Base-by-base conservation (phyloP, 2,113 vertebrate genomes). In the Hippocampus comes region DNA sequence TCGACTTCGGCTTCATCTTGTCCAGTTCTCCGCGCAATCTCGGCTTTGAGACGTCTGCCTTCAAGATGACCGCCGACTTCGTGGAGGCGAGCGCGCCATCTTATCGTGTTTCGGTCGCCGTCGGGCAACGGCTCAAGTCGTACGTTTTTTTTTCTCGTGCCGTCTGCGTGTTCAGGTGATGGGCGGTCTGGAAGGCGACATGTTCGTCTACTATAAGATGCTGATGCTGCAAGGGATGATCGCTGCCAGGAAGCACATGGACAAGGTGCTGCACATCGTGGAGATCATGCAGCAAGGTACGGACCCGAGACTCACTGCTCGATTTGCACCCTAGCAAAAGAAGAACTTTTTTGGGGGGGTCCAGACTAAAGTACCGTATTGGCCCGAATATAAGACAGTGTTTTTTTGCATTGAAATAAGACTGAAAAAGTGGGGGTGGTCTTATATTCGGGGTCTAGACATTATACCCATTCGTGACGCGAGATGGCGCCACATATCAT, bases 121-220 rank as follows among this genome's bases (percentile, higher is more conserved):
- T 38, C 34, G 34, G 34, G 34, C 34, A 6, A 38, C 5, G 34
- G 34, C 34, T 38, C 34, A 38, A 38, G 34, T 38, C 5, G 30
- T 34, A 34, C 30, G 30, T 34, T 34, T 34, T 34, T 34, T 30
- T 61, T 27, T 8, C 17, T 20, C n/a, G 48, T 23, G 15, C 12
- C 27, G 23, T 9, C 21, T 67, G 1, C 61, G 10, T 41, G 14
- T 71, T 14, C 69, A 98, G 96, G 96, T 98, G 68, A 98, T 98
- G 96, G 96, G 96, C 0, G 96, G 97, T 7, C 91, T 93, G 23
- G 92, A 96, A 0, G 94, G 96, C 0, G 97, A 98, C 90, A 98
- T 98, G 97, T 98, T 98, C 83, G 97, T 96, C 86, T 98, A 98
- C 90, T 98, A 96, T 81, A 97, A 95, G 93, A 97, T 98, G 97